These are phyloP conservation scores for Heliconius hewitsoni DNA, from an alignment of 1,140 invertebrate species.

Conservation along the genomic window DNA sequence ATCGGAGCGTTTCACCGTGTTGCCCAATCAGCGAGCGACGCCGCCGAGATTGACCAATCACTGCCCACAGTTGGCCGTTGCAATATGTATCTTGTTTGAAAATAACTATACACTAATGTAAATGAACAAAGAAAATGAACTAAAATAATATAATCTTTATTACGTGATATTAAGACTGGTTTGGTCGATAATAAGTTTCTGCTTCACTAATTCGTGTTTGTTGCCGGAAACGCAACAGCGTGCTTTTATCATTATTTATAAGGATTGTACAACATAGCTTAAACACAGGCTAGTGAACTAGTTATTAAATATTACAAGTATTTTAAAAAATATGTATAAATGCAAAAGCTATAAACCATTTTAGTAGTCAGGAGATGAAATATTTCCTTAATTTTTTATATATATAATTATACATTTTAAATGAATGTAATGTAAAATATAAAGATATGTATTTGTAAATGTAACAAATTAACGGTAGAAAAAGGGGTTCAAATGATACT, in stretches of 20 bases:
- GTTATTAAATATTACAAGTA: too few species aligned
- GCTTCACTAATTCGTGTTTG: not conserved
- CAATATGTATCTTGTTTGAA: not conserved
- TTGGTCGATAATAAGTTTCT: not conserved
- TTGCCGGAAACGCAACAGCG: not conserved
- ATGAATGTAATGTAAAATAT: too few species aligned
- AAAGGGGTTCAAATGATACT: too few species aligned
- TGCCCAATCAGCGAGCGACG: constrained; percentile 43
- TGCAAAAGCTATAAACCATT: too few species aligned
- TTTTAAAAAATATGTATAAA: too few species aligned
- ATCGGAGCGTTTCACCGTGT: constrained; percentile 52
- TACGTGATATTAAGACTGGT: not conserved
- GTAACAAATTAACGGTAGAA: too few species aligned
- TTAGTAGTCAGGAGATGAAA: too few species aligned
- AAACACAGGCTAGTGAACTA: too few species aligned
- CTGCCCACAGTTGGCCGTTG: constrained; percentile 36
- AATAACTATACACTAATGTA: not conserved
- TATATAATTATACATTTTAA: too few species aligned
- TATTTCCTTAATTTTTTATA: too few species aligned
- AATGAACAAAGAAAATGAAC: not conserved
- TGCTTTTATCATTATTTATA: not conserved
- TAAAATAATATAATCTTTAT: not conserved
- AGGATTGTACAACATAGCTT: not conserved
- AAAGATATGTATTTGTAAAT: too few species aligned
- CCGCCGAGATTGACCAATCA: constrained; percentile 39